Evolutionary conservation across 2,797 vertebrate genomes (phyloP).

Genomic region (Muraenolepis orangiensis): DNA sequence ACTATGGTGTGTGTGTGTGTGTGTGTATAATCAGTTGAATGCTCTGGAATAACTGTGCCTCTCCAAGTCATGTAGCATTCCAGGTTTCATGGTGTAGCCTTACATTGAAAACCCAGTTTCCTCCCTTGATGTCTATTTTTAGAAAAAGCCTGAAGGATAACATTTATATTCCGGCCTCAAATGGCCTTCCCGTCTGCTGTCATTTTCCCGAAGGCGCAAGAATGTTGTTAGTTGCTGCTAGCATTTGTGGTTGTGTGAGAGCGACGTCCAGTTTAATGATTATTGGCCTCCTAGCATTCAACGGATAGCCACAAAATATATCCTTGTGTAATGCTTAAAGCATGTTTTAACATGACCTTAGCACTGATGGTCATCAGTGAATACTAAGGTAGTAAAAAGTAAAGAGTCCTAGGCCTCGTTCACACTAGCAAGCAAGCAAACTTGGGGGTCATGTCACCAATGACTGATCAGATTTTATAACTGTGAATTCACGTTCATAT

Average conservation of each 20-base stretch:
- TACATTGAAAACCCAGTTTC: neutral
- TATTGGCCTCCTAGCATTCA: neutral
- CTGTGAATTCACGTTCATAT: too few relatives aligned
- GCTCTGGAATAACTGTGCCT: neutral
- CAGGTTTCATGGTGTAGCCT: neutral
- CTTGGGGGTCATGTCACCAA: too few relatives aligned
- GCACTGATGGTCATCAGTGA: neutral
- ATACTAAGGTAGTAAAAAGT: neutral
- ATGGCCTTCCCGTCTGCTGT: slow-evolving; percentile 21
- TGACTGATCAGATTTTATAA: too few relatives aligned
- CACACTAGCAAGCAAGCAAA: too few relatives aligned
- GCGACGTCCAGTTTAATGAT: neutral
- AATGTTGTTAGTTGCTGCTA: slow-evolving; percentile 34
- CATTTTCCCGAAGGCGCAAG: slow-evolving; percentile 26
- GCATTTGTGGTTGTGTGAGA: neutral
- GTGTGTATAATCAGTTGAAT: neutral
- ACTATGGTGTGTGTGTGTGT: neutral
- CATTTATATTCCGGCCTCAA: slow-evolving; percentile 36
- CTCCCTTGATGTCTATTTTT: slow-evolving; percentile 3
- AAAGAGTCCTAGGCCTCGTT: too few relatives aligned
- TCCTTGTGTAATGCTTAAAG: neutral
- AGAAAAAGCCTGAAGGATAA: neutral
- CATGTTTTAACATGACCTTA: neutral
- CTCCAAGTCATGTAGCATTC: neutral
- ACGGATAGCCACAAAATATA: neutral